Percentiles rank a stretch among this genome's conserved stretches.
Conservation (phyloP, 2,888 invertebrate species). For the Eupithecia dodoneata region DNA sequence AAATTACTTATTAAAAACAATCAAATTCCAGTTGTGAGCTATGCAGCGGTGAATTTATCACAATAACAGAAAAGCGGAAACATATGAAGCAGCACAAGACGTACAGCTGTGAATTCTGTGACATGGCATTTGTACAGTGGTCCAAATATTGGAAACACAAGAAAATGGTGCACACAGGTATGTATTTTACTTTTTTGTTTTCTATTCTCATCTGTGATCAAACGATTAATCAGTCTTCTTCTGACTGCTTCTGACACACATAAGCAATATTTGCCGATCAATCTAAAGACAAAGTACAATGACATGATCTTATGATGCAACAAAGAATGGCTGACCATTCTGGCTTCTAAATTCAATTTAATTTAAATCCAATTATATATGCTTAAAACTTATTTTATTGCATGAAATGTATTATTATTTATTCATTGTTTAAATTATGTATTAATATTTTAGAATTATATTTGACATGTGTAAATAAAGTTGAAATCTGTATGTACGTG, state of each 20-base stretch:
- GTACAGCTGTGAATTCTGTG: conserved; percentile 79
- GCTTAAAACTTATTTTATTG: too few relatives aligned
- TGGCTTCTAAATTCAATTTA: too few relatives aligned
- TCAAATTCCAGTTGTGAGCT: conserved; percentile 78
- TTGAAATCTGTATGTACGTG: too few relatives aligned
- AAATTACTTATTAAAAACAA: neutral
- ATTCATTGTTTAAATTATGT: too few relatives aligned
- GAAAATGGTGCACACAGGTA: conserved; percentile 68
- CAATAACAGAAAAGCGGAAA: conserved; percentile 72
- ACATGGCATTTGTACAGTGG: conserved; percentile 76
- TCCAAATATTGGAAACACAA: conserved; percentile 76
- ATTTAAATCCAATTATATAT: too few relatives aligned
- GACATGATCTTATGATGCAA: too few relatives aligned
- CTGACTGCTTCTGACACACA: neutral
- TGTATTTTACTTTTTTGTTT: conserved; percentile 14
- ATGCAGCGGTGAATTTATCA: conserved; percentile 80
- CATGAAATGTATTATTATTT: too few relatives aligned
- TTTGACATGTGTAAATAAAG: too few relatives aligned
- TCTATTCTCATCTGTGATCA: neutral
- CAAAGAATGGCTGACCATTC: too few relatives aligned
- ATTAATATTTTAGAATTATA: too few relatives aligned
- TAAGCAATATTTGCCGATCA: neutral
- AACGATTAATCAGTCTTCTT: neutral
- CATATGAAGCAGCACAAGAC: conserved; percentile 78
- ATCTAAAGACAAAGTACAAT: too few relatives aligned